Base-by-base conservation (phyloP, 1,140 invertebrate species). In the Bemisia tabaci region DNA sequence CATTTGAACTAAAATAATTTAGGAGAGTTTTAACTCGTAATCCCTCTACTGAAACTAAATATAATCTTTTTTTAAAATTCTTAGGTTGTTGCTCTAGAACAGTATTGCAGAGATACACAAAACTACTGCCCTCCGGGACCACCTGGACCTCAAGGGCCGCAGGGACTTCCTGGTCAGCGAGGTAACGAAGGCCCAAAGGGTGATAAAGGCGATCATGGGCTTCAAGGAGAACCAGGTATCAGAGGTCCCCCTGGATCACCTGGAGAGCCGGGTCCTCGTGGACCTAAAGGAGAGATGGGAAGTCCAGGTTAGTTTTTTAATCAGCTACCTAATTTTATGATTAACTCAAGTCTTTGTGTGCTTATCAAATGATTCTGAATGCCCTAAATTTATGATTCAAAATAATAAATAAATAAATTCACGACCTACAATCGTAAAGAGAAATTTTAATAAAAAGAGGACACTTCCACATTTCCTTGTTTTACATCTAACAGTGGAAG, bases 121-220 rank as follows among this genome's bases (percentile, higher is more conserved):
- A 85, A 91, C 48, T 90, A 90, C 73, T 94, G 92, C 74, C 86
- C 89, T n/a, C 85, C 86, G 0, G 83, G 88, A 22, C 80, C 84
- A 0, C 81, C 83, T 59, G 87, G 89, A 1, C 80, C 83, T 0
- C 79, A 81, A 60, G 88, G 89, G 0, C 79, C 80, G 0, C 77
- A 77, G 0, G 88, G 88, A 0, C 72, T 79, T 21, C 80, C 81
- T 17, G 88, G 88, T 1, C 76, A 79, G 1, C 79, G 81, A 65
- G 77, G 78, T 2, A 62, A 67, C 17, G 71, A 74, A 63, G 78
- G 78, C 2, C 59, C 63, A 11, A 72, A 72, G 64, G 85, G 85
- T 1, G 74, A 77, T 59, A 70, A 76, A 26, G 80, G 80, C 9
- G 64, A 71, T 26, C 71, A 70, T 2, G 79, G 79, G 11, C 80